These are phyloP conservation scores for Ammodytes marinus DNA, from an alignment of 2,113 vertebrate genomes.

Conservation along the genomic window DNA sequence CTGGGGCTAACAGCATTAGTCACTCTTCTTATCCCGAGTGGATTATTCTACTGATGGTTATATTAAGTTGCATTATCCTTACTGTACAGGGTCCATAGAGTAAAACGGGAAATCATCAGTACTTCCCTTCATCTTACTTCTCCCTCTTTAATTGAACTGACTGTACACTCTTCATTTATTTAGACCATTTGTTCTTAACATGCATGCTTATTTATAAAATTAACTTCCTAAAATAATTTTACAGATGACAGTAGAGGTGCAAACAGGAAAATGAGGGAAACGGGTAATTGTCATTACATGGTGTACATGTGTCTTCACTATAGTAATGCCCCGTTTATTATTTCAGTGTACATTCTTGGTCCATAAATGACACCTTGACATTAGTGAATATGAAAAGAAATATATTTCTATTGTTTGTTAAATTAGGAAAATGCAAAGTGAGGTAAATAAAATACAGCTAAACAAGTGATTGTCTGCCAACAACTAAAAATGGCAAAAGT, in stretches of 20 bases:
- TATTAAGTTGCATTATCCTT: not conserved
- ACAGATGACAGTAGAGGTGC: not conserved
- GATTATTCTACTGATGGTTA: not conserved
- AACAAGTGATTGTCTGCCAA: not conserved
- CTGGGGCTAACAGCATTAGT: not conserved
- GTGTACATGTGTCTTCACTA: not conserved
- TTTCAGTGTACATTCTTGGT: not conserved
- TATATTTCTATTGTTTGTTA: not conserved
- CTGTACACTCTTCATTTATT: not conserved
- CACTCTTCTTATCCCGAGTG: not conserved
- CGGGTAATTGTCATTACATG: not conserved
- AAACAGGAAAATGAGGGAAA: not conserved
- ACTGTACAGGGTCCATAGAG: not conserved
- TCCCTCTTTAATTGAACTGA: not conserved
- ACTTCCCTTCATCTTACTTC: not conserved
- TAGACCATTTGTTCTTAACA: not conserved
- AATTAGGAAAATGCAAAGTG: not conserved
- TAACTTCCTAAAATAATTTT: not conserved
- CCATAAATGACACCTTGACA: not conserved
- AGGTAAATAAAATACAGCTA: not conserved
- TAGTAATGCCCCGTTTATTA: not conserved
- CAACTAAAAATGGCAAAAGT: not conserved
- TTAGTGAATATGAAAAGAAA: not conserved
- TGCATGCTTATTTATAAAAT: not conserved
- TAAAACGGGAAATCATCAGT: not conserved